A percentile compares a stretch with the other conserved stretches of the same genome.
Conservation (phyloP, 2,888 invertebrate genomes). For the Heliconius ismenius region DNA sequence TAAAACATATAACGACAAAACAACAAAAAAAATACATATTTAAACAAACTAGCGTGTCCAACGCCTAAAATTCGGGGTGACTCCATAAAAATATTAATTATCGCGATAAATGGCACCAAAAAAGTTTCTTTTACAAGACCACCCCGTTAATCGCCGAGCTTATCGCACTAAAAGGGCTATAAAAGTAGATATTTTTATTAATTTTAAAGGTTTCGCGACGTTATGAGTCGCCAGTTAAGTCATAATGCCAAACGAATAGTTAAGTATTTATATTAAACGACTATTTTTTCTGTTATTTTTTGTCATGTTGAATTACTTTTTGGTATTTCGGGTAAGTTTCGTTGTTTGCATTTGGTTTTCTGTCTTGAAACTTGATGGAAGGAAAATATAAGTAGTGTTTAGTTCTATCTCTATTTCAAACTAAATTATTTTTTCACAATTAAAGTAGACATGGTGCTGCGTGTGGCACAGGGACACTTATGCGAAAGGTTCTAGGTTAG, state of each 20-base stretch:
- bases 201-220: conserved; percentile 39
- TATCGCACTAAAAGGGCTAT: conserved; percentile 40
- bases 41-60: not conserved
- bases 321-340: not conserved
- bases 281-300: not conserved
- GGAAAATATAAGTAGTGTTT: not conserved
- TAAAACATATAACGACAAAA: not conserved
- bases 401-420: no score
- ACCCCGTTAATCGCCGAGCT: conserved; percentile 43
- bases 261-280: not conserved
- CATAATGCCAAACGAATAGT: conserved; percentile 16
- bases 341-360: not conserved
- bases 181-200: conserved; percentile 43
- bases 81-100: conserved; percentile 73
- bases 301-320: not conserved
- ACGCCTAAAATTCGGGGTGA: conserved; percentile 34
- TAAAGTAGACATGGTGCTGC: no score
- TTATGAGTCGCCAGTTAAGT: conserved; percentile 33
- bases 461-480: no score
- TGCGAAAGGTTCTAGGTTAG: no score
- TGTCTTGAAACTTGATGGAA: not conserved
- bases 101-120: conserved; percentile 60
- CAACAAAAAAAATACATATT: not conserved
- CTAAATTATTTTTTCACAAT: no score
- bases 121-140: conserved; percentile 54